Conservation (phyloP, 2,888 invertebrate species). For the Saturnia japonica region DNA sequence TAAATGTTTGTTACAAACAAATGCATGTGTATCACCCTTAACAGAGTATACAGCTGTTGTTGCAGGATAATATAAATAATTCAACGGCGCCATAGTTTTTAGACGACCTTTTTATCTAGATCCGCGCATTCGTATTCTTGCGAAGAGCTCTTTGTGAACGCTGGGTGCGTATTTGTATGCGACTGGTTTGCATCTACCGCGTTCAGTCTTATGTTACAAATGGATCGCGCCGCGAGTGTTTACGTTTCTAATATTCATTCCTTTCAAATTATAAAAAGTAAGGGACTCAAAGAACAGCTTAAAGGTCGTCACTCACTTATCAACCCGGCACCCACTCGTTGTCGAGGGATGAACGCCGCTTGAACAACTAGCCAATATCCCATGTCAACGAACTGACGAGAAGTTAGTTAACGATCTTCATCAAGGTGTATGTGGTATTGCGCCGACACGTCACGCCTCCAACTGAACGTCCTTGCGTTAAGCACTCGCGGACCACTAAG, state of each 20-base stretch:
- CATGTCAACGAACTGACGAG: too few relatives aligned
- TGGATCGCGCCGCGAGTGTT: not conserved
- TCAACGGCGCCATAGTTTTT: conserved; percentile 34
- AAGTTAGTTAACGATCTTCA: too few relatives aligned
- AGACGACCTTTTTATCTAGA: conserved; percentile 35
- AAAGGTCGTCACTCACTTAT: too few relatives aligned
- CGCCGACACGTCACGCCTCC: too few relatives aligned
- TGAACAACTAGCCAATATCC: too few relatives aligned
- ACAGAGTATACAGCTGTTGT: conserved; percentile 18
- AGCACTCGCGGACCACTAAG: too few relatives aligned
- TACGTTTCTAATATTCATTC: not conserved
- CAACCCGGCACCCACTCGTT: too few relatives aligned
- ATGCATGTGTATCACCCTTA: conserved; percentile 16
- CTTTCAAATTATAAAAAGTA: not conserved
- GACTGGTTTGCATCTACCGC: not conserved
- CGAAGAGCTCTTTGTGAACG: not conserved
- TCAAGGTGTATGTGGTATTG: too few relatives aligned
- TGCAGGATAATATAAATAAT: conserved; percentile 36
- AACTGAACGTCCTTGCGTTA: too few relatives aligned
- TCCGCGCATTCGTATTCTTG: conserved; percentile 34
- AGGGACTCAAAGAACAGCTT: not conserved
- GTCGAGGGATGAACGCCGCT: too few relatives aligned
- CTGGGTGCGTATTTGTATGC: conserved; percentile 1
- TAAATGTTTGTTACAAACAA: not conserved
- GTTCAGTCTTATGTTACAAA: not conserved